Evolutionary conservation across 2,888 invertebrate species (phyloP).

Genomic region (Ptilodon capucinus): DNA sequence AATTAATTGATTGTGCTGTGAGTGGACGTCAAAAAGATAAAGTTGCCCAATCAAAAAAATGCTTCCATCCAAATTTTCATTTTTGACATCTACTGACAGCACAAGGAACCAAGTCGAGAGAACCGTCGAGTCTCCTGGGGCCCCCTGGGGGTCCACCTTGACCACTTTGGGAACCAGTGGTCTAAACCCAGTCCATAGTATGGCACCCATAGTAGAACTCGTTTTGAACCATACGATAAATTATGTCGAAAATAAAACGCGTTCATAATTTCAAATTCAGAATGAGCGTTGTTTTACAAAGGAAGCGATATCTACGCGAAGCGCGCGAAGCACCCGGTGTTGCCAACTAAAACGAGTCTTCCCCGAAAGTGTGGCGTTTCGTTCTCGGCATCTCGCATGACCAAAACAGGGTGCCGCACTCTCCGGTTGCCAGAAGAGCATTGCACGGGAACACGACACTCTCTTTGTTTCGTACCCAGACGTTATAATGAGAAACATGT

Average conservation of each 20-base stretch:
- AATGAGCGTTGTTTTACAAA: not conserved
- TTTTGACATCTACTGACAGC: too few relatives aligned
- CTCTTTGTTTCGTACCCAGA: slow-evolving; percentile 77
- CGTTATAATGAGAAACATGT: slow-evolving; percentile 79
- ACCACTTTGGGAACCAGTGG: too few relatives aligned
- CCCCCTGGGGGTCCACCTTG: too few relatives aligned
- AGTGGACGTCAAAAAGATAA: too few relatives aligned
- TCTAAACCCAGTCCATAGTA: too few relatives aligned
- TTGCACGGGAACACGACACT: slow-evolving; percentile 65
- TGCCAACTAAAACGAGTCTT: slow-evolving; percentile 57
- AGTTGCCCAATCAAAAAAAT: too few relatives aligned
- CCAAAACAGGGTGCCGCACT: slow-evolving; percentile 55
- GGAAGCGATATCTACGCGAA: not conserved
- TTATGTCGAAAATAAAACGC: not conserved
- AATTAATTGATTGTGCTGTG: too few relatives aligned
- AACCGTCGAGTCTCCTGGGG: too few relatives aligned
- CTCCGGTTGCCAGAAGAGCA: slow-evolving; percentile 62
- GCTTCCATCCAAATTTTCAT: too few relatives aligned
- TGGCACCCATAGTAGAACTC: too few relatives aligned
- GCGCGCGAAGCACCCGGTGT: slow-evolving; percentile 29
- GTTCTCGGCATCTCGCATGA: slow-evolving; percentile 53
- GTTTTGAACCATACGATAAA: too few relatives aligned
- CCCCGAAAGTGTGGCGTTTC: slow-evolving; percentile 62
- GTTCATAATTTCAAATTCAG: not conserved
- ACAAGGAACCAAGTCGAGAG: too few relatives aligned